phyloP scores from a whole-genome alignment of 2,797 vertebrate species.

The Acanthiza pusilla region DNA sequence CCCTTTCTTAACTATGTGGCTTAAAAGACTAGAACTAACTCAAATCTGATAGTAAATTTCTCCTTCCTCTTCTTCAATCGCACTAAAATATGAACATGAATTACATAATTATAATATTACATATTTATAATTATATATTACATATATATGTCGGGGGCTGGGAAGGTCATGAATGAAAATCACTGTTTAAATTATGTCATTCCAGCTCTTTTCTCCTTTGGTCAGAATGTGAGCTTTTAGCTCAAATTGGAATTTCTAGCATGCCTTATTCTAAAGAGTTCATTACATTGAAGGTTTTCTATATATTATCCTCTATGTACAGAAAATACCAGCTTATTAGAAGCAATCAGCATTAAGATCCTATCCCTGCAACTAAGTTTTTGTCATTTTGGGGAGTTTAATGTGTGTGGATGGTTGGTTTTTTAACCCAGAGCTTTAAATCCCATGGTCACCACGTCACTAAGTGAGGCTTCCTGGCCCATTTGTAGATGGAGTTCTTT shows the following conservation, averaged over 20 bases:
- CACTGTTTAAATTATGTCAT: neutral
- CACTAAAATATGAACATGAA: neutral
- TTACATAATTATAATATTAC: neutral
- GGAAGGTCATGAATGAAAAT: neutral
- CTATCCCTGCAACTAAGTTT: neutral
- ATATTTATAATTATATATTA: too few species aligned
- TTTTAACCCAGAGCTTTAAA: neutral
- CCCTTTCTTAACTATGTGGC: neutral
- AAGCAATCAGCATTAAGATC: neutral
- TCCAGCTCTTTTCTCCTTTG: neutral
- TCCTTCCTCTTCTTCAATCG: neutral
- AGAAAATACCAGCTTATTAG: neutral
- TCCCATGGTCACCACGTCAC: neutral
- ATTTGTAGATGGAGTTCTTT: neutral
- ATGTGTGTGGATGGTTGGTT: neutral
- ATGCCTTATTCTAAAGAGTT: neutral
- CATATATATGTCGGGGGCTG: neutral
- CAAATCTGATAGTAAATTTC: neutral
- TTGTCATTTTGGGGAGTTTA: neutral
- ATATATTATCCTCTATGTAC: neutral
- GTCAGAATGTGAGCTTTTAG: neutral
- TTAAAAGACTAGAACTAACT: neutral
- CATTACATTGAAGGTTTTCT: neutral
- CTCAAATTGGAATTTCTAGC: neutral
- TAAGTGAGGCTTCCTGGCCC: neutral